These are phyloP conservation scores for Heterodera filipjevi DNA, from an alignment of 2,888 invertebrate genomes.

Conservation along the genomic window DNA sequence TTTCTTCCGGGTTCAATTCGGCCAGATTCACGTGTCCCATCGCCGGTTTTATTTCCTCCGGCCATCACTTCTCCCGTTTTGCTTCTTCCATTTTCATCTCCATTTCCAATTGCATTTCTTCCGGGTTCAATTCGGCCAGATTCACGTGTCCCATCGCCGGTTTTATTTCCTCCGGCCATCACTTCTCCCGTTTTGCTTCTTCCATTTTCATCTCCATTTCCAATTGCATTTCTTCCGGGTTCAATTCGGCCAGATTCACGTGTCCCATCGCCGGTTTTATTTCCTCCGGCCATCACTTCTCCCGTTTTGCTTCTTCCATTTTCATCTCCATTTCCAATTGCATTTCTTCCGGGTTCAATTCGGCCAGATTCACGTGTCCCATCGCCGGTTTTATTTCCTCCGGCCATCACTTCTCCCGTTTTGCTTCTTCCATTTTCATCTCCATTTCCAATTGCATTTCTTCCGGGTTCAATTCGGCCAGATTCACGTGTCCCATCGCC, in stretches of 20 bases:
- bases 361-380: neutral
- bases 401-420: constrained; percentile 11
- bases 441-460: neutral
- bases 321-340: neutral
- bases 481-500: too few relatives aligned
- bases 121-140: neutral
- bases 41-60: constrained; percentile 14
- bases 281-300: constrained; percentile 17
- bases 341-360: neutral
- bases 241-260: too few relatives aligned
- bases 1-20: constrained; percentile 18
- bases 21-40: neutral
- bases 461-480: neutral
- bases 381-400: neutral
- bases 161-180: constrained; percentile 30
- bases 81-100: constrained; percentile 18
- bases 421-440: constrained; percentile 32
- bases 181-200: constrained; percentile 34
- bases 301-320: constrained; percentile 15
- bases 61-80: constrained; percentile 7
- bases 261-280: constrained; percentile 36
- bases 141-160: neutral
- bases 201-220: constrained; percentile 21
- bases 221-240: neutral
- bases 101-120: neutral